phyloP scores from a whole-genome alignment of 2,888 invertebrate species.

The Morpho helenor region DNA sequence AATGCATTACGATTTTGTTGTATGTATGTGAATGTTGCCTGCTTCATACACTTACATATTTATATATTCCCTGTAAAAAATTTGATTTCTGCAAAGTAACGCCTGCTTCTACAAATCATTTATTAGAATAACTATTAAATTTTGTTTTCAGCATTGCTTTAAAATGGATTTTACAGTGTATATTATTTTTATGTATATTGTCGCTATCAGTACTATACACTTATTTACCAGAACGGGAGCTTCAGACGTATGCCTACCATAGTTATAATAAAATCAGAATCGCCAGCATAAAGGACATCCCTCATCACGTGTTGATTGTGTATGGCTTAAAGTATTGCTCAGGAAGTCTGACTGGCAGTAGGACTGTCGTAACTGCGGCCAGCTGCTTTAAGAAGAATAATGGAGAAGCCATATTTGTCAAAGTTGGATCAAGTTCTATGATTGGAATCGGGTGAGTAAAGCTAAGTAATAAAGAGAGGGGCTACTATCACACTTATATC shows the following conservation, averaged over 20 bases:
- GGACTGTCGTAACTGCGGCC: slow-evolving; percentile 51
- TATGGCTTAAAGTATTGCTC: slow-evolving; percentile 54
- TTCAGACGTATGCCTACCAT: slow-evolving; percentile 3
- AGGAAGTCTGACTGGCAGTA: slow-evolving; percentile 51
- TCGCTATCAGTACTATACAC: slow-evolving; percentile 16
- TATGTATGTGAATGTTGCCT: too few relatives aligned
- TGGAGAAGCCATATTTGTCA: slow-evolving; percentile 39
- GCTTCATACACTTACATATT: too few relatives aligned
- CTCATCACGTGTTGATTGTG: slow-evolving; percentile 53
- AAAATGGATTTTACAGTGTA: too few relatives aligned
- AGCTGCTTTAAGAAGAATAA: slow-evolving; percentile 44
- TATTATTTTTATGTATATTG: slow-evolving; percentile 11
- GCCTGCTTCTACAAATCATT: too few relatives aligned
- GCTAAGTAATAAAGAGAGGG: neutral
- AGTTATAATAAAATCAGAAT: slow-evolving; percentile 15
- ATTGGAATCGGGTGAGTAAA: slow-evolving; percentile 30
- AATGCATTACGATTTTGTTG: too few relatives aligned
- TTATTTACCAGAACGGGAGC: slow-evolving; percentile 22
- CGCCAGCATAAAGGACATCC: slow-evolving; percentile 33
- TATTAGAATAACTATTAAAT: too few relatives aligned
- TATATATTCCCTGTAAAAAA: too few relatives aligned
- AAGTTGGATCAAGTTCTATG: slow-evolving; percentile 46
- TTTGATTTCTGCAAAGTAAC: too few relatives aligned
- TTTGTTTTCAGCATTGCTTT: too few relatives aligned
- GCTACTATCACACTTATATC: too few relatives aligned